Evolutionary conservation across 2,113 vertebrate genomes (phyloP), one percentile per base, ranked within the genome.

Genomic region (Brevimyrus niger): DNA sequence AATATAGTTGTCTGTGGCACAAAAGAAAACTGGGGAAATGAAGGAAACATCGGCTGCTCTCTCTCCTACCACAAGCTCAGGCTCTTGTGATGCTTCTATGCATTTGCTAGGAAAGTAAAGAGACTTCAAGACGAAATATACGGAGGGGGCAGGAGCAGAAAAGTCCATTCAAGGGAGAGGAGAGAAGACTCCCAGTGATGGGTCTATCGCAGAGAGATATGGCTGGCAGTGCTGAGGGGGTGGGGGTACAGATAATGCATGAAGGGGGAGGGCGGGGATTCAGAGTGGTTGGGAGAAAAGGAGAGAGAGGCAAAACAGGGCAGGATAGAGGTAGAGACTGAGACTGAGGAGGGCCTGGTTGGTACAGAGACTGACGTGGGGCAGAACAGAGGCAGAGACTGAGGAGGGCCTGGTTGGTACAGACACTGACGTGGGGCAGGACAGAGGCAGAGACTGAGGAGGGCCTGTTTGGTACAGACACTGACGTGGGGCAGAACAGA

Each of bases 1-100:
- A 94, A 94, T 93, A 96, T 93, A 94, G 92, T 95, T 91, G 89
- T 92, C 93, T 94, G 93, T 93, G 92, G 94, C 93, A 91, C 91
- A 89, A 91, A 91, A 90, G 93, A 94, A 93, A 90, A 21, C 58
- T 90, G 95, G 91, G 93, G 93, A 92, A 91, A 87, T 61, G 94
- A 92, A 92, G 90, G 92, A 94, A 92, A 92, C 91, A 92, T 84
- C 42, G 46, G 76, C 4, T 90, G 91, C 88, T 90, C 89, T 73
- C 89, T 53, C 73, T 27, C 65, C 87, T 53, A 90, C 92, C 92
- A 42, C 92, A 80, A 92, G 91, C 92, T 93, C 91, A 87, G 92
- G 91, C 91, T 89, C 92, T 90, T 80, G 92, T 92, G 90, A 91
- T 89, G 90, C 90, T 90, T 90, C 91, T 91, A 44, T 90, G 87